Evolutionary conservation across 2,888 invertebrate species (phyloP).

Genomic region (Saturnia japonica): DNA sequence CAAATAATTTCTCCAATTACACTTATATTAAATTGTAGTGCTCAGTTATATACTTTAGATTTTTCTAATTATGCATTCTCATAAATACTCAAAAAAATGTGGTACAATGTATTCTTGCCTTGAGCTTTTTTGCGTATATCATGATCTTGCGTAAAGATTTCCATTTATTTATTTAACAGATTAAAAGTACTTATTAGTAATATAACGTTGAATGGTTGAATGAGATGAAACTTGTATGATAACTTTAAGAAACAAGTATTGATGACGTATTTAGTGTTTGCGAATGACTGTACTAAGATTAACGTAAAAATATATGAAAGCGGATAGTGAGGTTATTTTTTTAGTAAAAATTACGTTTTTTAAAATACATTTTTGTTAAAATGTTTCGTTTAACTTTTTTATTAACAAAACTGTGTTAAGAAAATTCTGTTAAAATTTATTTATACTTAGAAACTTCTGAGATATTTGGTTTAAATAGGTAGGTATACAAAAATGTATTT

Average conservation of each 20-base stretch:
- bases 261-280: not conserved
- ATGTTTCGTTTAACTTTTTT: not conserved
- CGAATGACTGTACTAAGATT: not conserved
- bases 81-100: not conserved
- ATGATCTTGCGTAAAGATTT: not conserved
- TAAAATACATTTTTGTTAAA: conserved; percentile 15
- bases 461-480: not conserved
- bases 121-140: not conserved
- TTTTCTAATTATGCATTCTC: not conserved
- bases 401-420: not conserved
- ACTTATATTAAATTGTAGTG: not conserved
- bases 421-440: not conserved
- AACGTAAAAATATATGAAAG: conserved; percentile 58
- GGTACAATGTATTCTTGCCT: not conserved
- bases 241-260: not conserved
- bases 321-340: conserved; percentile 70
- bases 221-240: not conserved
- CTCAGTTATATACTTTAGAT: not conserved
- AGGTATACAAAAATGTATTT: too few relatives aligned
- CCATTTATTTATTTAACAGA: not conserved
- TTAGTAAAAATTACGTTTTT: conserved; percentile 31
- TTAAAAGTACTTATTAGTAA: not conserved
- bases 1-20: not conserved
- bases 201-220: not conserved
- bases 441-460: not conserved